phyloP scores from a whole-genome alignment of 2,113 vertebrate species.

The Dasyprocta punctata region DNA sequence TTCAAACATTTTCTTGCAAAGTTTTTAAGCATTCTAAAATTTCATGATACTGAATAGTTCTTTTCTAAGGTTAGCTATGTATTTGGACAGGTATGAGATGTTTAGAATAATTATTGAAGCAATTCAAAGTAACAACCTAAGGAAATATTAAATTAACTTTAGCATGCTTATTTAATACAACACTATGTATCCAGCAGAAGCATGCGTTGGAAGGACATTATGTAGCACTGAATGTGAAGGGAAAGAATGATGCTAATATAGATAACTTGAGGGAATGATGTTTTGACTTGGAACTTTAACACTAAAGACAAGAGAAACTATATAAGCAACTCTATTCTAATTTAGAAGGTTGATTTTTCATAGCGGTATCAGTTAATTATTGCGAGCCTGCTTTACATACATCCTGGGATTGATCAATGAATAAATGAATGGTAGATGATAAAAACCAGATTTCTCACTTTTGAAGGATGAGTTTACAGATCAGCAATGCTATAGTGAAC shows the following conservation, averaged over 20 bases:
- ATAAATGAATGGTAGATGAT: background rate
- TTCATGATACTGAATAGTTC: background rate
- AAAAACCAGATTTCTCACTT: background rate
- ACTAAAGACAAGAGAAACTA: background rate
- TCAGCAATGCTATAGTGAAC: background rate
- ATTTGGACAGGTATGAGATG: background rate
- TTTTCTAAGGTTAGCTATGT: background rate
- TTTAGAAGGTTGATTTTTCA: background rate
- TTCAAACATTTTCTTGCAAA: background rate
- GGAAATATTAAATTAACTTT: background rate
- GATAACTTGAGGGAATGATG: background rate
- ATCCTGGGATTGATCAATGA: background rate
- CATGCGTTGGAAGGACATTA: background rate
- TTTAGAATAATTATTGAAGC: conserved; percentile 32
- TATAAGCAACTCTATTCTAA: background rate
- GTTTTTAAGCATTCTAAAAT: conserved; percentile 1
- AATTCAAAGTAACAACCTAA: background rate
- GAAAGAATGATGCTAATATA: background rate
- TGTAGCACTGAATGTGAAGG: background rate
- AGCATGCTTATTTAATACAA: background rate
- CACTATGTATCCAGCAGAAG: background rate
- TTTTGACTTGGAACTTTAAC: background rate
- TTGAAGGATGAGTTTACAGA: background rate
- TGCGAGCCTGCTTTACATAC: background rate
- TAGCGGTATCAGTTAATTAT: background rate